Conservation (phyloP, 1,140 invertebrate genomes). For the Tetragnatha versicolor region DNA sequence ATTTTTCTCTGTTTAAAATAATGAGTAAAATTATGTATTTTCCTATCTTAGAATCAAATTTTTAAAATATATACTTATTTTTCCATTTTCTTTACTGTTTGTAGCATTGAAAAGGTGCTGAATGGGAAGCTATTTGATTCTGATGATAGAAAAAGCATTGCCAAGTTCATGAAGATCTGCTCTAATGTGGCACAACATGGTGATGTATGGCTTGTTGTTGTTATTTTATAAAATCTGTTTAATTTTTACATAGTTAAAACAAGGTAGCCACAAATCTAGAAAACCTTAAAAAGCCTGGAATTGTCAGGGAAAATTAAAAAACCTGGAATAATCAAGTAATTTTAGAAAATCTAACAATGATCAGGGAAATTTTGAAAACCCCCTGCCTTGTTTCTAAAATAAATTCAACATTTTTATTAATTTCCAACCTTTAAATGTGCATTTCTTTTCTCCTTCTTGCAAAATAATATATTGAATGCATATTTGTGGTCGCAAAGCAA, state of each 20-base stretch:
- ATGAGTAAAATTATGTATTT: too few species aligned
- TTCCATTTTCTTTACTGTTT: conserved; percentile 6
- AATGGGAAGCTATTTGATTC: conserved; percentile 47
- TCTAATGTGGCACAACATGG: conserved; percentile 4
- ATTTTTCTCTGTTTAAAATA: too few species aligned
- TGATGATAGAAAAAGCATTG: conserved; percentile 26
- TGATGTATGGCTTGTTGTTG: conserved; percentile 6
- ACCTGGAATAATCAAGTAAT: neutral
- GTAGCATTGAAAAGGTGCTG: conserved; percentile 46
- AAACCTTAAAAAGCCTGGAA: neutral
- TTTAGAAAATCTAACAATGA: neutral
- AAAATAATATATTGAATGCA: too few species aligned
- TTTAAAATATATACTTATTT: neutral
- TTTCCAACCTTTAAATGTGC: neutral
- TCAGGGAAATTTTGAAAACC: too few species aligned
- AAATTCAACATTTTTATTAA: neutral
- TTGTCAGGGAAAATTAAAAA: too few species aligned
- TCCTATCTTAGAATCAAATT: neutral
- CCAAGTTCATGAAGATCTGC: conserved; percentile 7
- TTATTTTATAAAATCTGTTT: neutral
- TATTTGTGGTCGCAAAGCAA: too few species aligned
- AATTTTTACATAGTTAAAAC: neutral
- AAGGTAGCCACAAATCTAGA: neutral
- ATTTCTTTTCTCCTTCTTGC: too few species aligned
- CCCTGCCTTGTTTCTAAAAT: neutral